Base-by-base conservation (phyloP, 1,140 invertebrate genomes). In the Cryptotermes secundus region DNA sequence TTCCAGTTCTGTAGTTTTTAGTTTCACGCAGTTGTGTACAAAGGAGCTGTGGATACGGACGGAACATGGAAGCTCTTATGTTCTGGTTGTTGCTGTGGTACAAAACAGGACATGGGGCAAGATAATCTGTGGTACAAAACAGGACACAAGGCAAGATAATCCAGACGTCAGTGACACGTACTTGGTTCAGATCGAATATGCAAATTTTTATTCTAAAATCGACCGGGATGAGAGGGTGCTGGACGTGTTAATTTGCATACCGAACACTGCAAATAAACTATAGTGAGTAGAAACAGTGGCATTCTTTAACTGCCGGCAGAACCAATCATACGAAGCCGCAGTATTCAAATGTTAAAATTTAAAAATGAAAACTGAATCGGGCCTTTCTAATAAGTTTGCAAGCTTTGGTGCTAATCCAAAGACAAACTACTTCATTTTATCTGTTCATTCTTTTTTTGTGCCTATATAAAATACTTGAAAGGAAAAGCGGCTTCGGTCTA, bases 221-320 rank as follows among this genome's bases (percentile, higher is more conserved):
- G 3, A 14, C 59, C 24, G 12, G 59, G 59, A 65, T 65, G 59
- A 65, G 59, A n/a, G n/a, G n/a, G 59, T 7, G 26, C 26, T 2
- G 45, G 59, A 65, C n/a, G 26, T 31, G 59, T 65, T 65, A 65
- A 65, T 65, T 65, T 65, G 59, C 59, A 65, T 65, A n/a, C n/a
- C 59, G 26, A 65, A 65, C 12, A 65, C 59, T n/a, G 59, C 59
- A 26, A 3, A 12, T 65, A 65, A 65, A 65, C 26, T n/a, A n/a
- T n/a, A 65, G 59, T 65, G 59, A n/a, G 24, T 65, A 65, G 19
- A 19, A 59, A 16, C 19, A 59, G 53, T 59, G 3, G 59, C 59
- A 65, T 26, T 12, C 4, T 31, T n/a, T 12, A n/a, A 65, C 59
- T 65, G 2, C n/a, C n/a, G 26, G 26, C 26, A 65, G 26, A 65